Conservation (phyloP, 1,140 invertebrate genomes). For the Plectrocnemia conspersa region DNA sequence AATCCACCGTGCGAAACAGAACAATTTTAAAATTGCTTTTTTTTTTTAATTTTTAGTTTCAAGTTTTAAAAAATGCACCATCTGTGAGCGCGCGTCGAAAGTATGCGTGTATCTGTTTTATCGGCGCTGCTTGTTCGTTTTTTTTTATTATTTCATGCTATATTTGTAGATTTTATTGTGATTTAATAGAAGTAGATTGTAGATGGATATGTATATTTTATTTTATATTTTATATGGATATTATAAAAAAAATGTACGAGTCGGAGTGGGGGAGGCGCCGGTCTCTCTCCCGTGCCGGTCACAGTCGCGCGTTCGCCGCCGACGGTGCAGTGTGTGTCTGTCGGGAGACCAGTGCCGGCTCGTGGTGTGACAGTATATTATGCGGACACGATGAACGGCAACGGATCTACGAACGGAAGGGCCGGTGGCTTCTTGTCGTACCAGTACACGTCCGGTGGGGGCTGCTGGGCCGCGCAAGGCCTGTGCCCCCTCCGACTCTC, state of each 20-base stretch:
- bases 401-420: slow-evolving; percentile 32
- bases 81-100: background rate
- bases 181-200: too few species aligned
- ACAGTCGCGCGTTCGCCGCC: slow-evolving; percentile 36
- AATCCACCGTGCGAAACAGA: too few species aligned
- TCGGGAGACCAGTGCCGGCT: slow-evolving; percentile 30
- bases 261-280: background rate
- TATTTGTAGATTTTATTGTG: too few species aligned
- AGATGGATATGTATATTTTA: too few species aligned
- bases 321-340: slow-evolving; percentile 35
- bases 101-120: too few species aligned
- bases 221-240: too few species aligned
- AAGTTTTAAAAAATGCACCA: background rate
- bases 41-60: background rate
- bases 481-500: slow-evolving; percentile 61
- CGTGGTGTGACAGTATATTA: slow-evolving; percentile 7
- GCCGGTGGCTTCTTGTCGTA: slow-evolving; percentile 42
- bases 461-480: slow-evolving; percentile 48
- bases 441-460: slow-evolving; percentile 47
- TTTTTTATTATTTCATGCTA: too few species aligned
- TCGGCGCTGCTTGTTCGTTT: too few species aligned
- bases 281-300: slow-evolving; percentile 44
- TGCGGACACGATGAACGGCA: slow-evolving; percentile 28
- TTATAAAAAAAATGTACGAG: background rate
- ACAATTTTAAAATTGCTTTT: too few species aligned